These are phyloP conservation scores for Diceros bicornis DNA, from an alignment of 2,797 vertebrate species.

Conservation along the genomic window DNA sequence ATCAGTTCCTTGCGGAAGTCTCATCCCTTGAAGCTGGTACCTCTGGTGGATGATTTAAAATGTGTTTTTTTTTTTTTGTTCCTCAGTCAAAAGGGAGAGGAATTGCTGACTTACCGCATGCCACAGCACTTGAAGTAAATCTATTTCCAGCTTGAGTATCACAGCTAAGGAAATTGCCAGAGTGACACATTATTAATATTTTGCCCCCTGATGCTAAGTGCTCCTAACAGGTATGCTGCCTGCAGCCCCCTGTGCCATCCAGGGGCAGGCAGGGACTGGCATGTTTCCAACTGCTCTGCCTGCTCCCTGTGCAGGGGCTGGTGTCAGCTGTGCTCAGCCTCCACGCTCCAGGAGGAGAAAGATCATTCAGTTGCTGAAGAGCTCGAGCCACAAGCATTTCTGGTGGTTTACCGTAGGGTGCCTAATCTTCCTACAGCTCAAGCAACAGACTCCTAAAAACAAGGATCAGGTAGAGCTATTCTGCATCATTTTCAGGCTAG, in stretches of 20 bases:
- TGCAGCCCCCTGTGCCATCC: neutral
- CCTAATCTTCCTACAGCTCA: neutral
- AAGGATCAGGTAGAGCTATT: neutral
- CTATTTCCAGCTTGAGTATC: neutral
- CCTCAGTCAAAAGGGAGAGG: neutral
- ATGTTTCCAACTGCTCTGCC: neutral
- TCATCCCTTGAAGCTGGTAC: neutral
- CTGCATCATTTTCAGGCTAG: neutral
- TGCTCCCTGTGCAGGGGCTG: neutral
- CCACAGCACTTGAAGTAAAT: neutral
- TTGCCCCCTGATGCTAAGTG: neutral
- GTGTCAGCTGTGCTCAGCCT: neutral
- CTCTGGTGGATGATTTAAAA: slow-evolving; percentile 19
- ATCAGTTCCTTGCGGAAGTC: neutral
- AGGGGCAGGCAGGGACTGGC: neutral
- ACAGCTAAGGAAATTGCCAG: neutral
- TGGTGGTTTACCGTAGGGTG: neutral
- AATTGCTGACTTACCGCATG: neutral
- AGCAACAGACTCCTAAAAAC: neutral
- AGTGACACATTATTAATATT: neutral
- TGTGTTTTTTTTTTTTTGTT: neutral
- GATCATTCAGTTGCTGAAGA: neutral
- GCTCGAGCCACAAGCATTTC: neutral
- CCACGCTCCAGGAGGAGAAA: neutral
- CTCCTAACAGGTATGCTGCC: accelerated